Percentiles rank a stretch among this genome's conserved stretches.
These are phyloP conservation scores for Xestobium rufovillosum DNA, from an alignment of 2,888 invertebrate species.

Conservation along the genomic window DNA sequence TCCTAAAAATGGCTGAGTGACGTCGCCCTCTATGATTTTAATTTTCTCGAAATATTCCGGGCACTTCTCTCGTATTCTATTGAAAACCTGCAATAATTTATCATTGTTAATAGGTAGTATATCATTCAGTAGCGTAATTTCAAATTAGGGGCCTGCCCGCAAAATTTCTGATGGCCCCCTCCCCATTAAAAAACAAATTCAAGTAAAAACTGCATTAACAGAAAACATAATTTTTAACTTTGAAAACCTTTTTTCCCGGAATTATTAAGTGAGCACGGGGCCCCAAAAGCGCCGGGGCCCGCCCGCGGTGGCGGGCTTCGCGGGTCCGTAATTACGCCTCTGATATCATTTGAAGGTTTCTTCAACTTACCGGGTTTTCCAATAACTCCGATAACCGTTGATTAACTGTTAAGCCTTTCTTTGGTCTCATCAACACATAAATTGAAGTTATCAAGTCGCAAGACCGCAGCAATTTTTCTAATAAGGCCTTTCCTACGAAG, in stretches of 20 bases:
- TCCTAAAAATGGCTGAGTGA: slow-evolving; percentile 62
- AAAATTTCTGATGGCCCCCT: too few species aligned
- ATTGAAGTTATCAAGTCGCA: slow-evolving; percentile 72
- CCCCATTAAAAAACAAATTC: too few species aligned
- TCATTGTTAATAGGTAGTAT: slow-evolving; percentile 9
- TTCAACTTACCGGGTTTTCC: slow-evolving; percentile 54
- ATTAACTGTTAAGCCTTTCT: slow-evolving; percentile 60
- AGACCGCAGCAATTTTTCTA: slow-evolving; percentile 85
- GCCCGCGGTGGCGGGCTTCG: too few species aligned
- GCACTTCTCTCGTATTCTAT: slow-evolving; percentile 55
- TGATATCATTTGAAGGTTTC: not conserved
- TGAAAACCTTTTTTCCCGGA: too few species aligned
- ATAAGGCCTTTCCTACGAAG: slow-evolving; percentile 88
- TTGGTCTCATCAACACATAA: slow-evolving; percentile 73
- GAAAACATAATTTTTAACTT: too few species aligned
- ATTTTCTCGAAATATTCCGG: slow-evolving; percentile 62
- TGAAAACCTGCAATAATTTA: slow-evolving; percentile 53
- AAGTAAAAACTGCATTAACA: too few species aligned
- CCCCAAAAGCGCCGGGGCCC: too few species aligned
- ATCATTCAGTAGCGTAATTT: too few species aligned
- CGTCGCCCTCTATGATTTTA: slow-evolving; percentile 66
- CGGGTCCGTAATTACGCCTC: too few species aligned
- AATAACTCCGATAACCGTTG: slow-evolving; percentile 67
- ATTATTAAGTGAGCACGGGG: too few species aligned
- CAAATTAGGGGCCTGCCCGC: too few species aligned